Base-by-base conservation (phyloP, 2,888 invertebrate genomes). In the Pterostichus niger region DNA sequence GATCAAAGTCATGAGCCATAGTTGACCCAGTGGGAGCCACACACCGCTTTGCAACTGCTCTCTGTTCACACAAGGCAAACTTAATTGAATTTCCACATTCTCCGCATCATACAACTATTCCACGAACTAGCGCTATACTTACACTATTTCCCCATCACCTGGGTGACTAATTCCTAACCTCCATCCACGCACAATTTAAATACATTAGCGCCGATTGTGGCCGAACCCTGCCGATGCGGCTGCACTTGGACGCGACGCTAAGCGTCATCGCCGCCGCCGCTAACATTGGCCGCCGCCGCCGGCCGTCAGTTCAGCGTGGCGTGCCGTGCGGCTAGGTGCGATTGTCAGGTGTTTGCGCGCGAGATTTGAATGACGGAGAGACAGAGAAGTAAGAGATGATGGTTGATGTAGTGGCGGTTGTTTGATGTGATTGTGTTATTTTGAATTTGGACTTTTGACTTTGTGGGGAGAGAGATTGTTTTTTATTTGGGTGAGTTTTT, bases 291-390 rank as follows among this genome's bases (percentile, higher is more conserved):
- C 17, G 17, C 15, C 56, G 56, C 56, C 15, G 13, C 13, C 31
- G 35, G 77, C n/a, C 52, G 77, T 33, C 77, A 77, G 77, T 77
- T 33, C 40, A 35, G 11, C 35, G 54, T 54, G 52, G 77, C 54
- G 77, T 35, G 77, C 40, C 56, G 35, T 6, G 33, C 24, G 11
- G 77, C 52, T 6, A 52, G 17, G 77, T 54, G 40, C 56, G 17
- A 56, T 64, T 44, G 49, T 13, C 10, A 31, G 15, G 49, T 9
- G 40, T 35, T 77, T 17, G 15, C 77, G 77, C 54, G 77, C 24
- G 77, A 77, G 9, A 54, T 77, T 56, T 17, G 54, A 77, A 77
- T 77, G 56, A 10, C 6, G 5, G 6, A 10, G 9, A 2, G 56
- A 17, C 7, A 15, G 3, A 15, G 54, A n/a, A 9, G 54, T 0